Conservation (phyloP, 2,797 vertebrate species). For the Halcyon leucocephala region DNA sequence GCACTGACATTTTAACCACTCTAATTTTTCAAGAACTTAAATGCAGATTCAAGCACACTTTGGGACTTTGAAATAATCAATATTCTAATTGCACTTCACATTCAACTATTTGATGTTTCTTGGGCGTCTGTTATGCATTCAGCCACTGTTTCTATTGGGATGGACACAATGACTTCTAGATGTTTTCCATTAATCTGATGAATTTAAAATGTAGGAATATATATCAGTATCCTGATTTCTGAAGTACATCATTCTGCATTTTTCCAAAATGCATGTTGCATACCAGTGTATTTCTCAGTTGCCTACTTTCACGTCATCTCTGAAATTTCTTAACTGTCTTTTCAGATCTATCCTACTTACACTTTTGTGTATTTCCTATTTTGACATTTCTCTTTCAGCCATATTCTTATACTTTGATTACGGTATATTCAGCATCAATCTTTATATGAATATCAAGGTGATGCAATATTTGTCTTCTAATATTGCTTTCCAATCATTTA, state of each 20-base stretch:
- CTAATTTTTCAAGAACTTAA: not conserved
- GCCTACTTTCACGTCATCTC: not conserved
- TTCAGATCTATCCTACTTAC: not conserved
- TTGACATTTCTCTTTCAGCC: not conserved
- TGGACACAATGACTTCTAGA: not conserved
- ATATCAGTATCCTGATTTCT: not conserved
- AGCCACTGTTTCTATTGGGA: not conserved
- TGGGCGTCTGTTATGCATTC: not conserved
- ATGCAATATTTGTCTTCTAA: not conserved
- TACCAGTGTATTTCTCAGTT: not conserved
- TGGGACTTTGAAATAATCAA: not conserved
- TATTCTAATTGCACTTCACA: not conserved
- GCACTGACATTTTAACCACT: not conserved
- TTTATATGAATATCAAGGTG: not conserved
- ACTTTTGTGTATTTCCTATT: not conserved
- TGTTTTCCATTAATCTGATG: not conserved
- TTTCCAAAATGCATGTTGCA: not conserved
- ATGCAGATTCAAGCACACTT: not conserved
- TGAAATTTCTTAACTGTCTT: not conserved
- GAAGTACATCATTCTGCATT: not conserved
- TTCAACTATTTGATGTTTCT: not conserved
- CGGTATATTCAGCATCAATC: not conserved
- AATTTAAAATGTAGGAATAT: not conserved
- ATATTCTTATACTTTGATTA: not conserved
- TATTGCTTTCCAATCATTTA: not conserved